Evolutionary conservation across 2,113 vertebrate species (phyloP).

Genomic region (Dicentrarchus labrax): DNA sequence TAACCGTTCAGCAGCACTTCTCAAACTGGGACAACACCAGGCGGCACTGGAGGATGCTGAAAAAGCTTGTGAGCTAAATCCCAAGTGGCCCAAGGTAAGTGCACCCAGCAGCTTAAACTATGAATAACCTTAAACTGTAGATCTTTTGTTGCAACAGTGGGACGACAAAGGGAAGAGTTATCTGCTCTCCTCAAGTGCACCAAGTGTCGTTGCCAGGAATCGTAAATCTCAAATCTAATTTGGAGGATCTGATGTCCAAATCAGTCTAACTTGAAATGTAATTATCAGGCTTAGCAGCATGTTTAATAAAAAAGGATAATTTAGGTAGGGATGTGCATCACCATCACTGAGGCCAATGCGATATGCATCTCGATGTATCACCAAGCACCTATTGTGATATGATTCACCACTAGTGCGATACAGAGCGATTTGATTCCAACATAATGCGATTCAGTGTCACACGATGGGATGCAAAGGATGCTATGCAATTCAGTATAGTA

Average conservation of each 20-base stretch:
- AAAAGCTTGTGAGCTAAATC: slow-evolving; percentile 92
- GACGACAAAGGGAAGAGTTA: not conserved
- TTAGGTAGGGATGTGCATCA: no score
- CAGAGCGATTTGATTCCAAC: no score
- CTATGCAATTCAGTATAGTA: no score
- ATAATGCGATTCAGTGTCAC: no score
- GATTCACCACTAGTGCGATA: no score
- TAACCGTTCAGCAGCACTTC: slow-evolving; percentile 93
- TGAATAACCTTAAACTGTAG: not conserved
- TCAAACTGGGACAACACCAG: slow-evolving; percentile 92
- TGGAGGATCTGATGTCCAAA: not conserved
- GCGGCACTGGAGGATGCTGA: slow-evolving; percentile 93
- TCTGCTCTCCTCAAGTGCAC: not conserved
- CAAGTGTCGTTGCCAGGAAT: no score
- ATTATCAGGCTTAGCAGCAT: not conserved
- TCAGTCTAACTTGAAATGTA: not conserved
- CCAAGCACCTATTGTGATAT: no score
- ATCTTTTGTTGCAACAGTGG: not conserved
- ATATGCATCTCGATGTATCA: no score
- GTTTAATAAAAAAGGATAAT: not conserved
- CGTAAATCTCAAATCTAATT: slow-evolving; percentile 14
- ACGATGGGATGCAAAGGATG: no score
- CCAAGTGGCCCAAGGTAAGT: slow-evolving; percentile 98
- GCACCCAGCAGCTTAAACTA: not conserved
- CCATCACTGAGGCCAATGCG: no score